phyloP scores from a whole-genome alignment of 1,140 invertebrate genomes.

The Drosophila kohkoa region DNA sequence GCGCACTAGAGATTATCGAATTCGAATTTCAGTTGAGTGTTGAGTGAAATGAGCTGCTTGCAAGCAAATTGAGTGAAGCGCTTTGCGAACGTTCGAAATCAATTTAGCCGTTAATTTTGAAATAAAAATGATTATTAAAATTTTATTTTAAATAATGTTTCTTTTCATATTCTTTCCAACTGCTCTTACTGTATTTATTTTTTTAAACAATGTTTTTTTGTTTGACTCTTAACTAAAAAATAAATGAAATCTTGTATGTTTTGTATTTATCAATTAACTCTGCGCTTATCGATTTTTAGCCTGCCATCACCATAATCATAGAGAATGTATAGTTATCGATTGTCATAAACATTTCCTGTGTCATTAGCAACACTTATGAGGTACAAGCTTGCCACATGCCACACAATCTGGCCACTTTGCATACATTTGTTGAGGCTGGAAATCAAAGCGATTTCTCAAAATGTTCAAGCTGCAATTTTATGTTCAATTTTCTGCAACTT shows the following conservation, averaged over 20 bases:
- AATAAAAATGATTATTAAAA: background rate
- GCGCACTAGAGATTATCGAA: background rate
- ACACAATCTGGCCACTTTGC: slow-evolving; percentile 21
- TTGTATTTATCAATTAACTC: background rate
- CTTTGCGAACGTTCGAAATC: background rate
- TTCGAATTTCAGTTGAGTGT: slow-evolving; percentile 5
- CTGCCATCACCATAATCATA: background rate
- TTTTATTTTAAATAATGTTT: background rate
- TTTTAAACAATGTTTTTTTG: too few relatives aligned
- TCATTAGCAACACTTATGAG: slow-evolving; percentile 37
- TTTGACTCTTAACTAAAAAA: background rate
- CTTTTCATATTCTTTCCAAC: background rate
- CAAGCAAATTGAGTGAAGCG: background rate
- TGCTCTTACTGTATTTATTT: background rate
- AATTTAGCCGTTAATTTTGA: slow-evolving; percentile 5
- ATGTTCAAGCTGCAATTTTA: slow-evolving; percentile 59
- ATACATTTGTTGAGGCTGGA: slow-evolving; percentile 17
- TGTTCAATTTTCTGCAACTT: slow-evolving; percentile 37
- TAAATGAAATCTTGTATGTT: background rate
- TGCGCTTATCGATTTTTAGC: background rate
- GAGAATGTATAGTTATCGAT: background rate
- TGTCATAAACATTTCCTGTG: slow-evolving; percentile 26
- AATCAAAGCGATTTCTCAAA: slow-evolving; percentile 71
- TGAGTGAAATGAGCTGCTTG: too few relatives aligned
- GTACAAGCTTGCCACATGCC: background rate